Evolutionary conservation across 2,888 invertebrate species (phyloP).

Genomic region (Syrphus vitripennis): DNA sequence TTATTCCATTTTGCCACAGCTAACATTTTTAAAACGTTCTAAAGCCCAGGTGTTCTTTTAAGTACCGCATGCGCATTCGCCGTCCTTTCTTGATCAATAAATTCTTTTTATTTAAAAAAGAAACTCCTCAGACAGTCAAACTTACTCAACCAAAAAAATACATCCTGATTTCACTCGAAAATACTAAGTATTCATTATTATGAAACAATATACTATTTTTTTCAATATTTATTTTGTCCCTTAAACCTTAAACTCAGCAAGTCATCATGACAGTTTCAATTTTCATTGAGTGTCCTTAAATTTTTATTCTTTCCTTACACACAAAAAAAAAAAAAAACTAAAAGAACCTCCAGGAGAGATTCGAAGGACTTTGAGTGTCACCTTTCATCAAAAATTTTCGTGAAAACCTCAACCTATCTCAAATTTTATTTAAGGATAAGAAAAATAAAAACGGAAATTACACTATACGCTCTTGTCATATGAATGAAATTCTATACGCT

Average conservation of each 20-base stretch:
- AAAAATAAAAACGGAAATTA: conserved; percentile 58
- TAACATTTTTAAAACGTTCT: too few species aligned
- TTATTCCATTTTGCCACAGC: too few species aligned
- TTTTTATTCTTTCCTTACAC: not conserved
- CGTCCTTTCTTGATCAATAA: not conserved
- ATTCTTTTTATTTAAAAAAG: not conserved
- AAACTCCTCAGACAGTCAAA: not conserved
- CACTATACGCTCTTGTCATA: conserved; percentile 20
- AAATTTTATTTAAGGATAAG: conserved; percentile 5
- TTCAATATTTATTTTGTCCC: conserved; percentile 2
- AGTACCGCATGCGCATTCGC: too few species aligned
- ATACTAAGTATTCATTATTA: not conserved
- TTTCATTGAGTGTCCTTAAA: conserved; percentile 2
- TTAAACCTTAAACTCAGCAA: not conserved
- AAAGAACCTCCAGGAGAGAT: conserved; percentile 29
- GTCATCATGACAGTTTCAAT: conserved; percentile 15
- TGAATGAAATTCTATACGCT: conserved; percentile 29
- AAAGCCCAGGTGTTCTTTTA: too few species aligned
- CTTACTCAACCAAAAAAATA: not conserved
- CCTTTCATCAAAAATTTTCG: conserved; percentile 52
- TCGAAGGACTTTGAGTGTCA: conserved; percentile 48
- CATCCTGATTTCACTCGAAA: not conserved
- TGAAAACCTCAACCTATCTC: conserved; percentile 31
- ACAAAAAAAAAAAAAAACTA: conserved; percentile 12
- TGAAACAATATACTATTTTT: not conserved